phyloP scores from a whole-genome alignment of 2,888 invertebrate genomes.

The Junonia oenone region DNA sequence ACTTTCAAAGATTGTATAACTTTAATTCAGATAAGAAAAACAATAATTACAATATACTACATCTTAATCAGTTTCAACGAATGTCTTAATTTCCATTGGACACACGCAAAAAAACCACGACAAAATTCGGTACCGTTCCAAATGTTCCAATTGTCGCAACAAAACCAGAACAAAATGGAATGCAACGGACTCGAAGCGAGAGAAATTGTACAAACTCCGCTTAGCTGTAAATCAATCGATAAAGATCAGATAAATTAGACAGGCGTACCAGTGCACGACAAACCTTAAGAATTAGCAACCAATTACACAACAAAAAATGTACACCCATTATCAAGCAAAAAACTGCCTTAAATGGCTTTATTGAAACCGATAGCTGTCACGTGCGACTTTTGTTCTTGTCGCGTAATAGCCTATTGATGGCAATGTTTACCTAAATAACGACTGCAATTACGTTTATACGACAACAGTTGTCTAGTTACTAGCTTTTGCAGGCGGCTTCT shows the following conservation, averaged over 20 bases:
- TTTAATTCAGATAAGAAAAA: too few species aligned
- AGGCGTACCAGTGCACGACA: constrained; percentile 38
- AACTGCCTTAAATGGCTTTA: constrained; percentile 49
- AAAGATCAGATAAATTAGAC: constrained; percentile 42
- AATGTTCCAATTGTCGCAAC: constrained; percentile 27
- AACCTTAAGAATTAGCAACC: constrained; percentile 48
- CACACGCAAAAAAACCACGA: constrained; percentile 12
- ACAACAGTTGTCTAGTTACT: neutral
- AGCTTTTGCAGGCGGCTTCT: neutral
- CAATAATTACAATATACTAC: too few species aligned
- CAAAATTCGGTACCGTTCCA: constrained; percentile 19
- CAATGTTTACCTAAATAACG: constrained; percentile 36
- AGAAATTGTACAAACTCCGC: constrained; percentile 37
- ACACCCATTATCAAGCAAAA: constrained; percentile 43
- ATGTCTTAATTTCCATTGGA: constrained; percentile 6
- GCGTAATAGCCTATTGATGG: constrained; percentile 25
- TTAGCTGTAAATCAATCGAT: constrained; percentile 48
- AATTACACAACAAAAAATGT: constrained; percentile 52
- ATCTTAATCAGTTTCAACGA: neutral
- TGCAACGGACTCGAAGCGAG: constrained; percentile 29
- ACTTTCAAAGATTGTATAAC: too few species aligned
- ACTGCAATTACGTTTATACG: constrained; percentile 14
- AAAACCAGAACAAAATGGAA: constrained; percentile 29
- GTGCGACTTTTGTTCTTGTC: constrained; percentile 49
- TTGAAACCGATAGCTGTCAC: constrained; percentile 49